These are phyloP conservation scores for Rhabdornis inornatus DNA, from an alignment of 2,113 vertebrate species.

Conservation along the genomic window DNA sequence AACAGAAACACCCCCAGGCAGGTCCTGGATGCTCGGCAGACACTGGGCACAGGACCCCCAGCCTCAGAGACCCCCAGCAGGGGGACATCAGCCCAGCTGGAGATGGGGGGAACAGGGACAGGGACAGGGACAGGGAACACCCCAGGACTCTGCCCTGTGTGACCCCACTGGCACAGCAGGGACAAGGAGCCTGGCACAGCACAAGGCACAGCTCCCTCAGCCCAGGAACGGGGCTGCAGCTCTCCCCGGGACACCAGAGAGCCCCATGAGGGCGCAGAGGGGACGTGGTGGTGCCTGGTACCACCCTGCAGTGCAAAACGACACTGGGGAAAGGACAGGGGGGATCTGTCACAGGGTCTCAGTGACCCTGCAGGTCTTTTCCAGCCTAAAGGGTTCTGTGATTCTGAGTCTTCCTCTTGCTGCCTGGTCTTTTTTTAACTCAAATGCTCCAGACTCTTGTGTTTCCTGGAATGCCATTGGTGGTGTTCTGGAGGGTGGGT, in stretches of 20 bases:
- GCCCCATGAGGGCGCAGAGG: not conserved
- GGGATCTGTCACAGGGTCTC: fast-evolving
- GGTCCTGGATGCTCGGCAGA: not conserved
- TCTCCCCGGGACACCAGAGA: not conserved
- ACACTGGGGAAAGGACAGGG: not conserved
- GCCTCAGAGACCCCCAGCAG: not conserved
- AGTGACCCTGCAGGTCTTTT: not conserved
- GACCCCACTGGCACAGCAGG: too few species aligned
- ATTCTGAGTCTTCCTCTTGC: not conserved
- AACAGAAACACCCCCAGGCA: too few species aligned
- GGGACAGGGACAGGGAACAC: not conserved
- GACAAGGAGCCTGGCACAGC: not conserved
- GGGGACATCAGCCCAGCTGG: not conserved
- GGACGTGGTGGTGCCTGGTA: not conserved
- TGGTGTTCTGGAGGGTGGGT: not conserved
- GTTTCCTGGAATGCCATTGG: not conserved
- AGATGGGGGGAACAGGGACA: not conserved
- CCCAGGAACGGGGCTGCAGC: not conserved
- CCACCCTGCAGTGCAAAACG: not conserved
- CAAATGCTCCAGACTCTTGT: not conserved
- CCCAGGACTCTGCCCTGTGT: too few species aligned
- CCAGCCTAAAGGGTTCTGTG: not conserved
- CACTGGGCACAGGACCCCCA: not conserved
- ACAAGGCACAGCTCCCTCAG: not conserved
- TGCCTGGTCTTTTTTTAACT: not conserved